Evolutionary conservation across 2,113 vertebrate species (phyloP).

Genomic region (Leptobrachium leishanense): DNA sequence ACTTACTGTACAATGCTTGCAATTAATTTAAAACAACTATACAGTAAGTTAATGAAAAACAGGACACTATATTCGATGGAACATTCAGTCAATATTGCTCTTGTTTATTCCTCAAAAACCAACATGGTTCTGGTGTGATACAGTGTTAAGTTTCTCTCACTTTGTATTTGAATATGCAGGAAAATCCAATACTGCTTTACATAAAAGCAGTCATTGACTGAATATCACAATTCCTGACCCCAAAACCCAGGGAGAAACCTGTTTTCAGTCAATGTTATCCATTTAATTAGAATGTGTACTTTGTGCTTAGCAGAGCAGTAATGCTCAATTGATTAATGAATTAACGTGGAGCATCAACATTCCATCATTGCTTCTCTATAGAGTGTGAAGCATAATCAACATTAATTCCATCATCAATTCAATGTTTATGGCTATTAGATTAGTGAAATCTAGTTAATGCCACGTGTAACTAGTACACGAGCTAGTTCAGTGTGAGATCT

Average conservation of each 20-base stretch:
- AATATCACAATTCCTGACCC: constrained; percentile 19
- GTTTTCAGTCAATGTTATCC: constrained; percentile 51
- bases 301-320: constrained; percentile 64
- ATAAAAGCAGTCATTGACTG: constrained; percentile 16
- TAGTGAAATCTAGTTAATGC: constrained; percentile 61
- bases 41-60: too few species aligned
- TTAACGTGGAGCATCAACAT: constrained; percentile 60
- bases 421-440: constrained; percentile 64
- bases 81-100: too few species aligned
- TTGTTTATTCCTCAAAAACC: too few species aligned
- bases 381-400: constrained; percentile 65
- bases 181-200: constrained; percentile 47
- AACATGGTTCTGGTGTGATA: too few species aligned
- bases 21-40: too few species aligned
- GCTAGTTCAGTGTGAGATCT: constrained; percentile 60
- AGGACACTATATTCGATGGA: too few species aligned
- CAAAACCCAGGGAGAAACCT: constrained; percentile 30
- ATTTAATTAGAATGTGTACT: constrained; percentile 66
- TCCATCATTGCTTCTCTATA: constrained; percentile 59
- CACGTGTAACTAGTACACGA: constrained; percentile 60
- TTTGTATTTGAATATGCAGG: constrained; percentile 44
- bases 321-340: constrained; percentile 69
- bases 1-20: too few species aligned
- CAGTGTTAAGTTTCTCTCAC: constrained; percentile 49
- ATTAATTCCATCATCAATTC: constrained; percentile 75